Percentiles rank a stretch among this genome's conserved stretches.
These are phyloP conservation scores for Synanthedon formicaeformis DNA, from an alignment of 2,888 invertebrate species.

Conservation along the genomic window DNA sequence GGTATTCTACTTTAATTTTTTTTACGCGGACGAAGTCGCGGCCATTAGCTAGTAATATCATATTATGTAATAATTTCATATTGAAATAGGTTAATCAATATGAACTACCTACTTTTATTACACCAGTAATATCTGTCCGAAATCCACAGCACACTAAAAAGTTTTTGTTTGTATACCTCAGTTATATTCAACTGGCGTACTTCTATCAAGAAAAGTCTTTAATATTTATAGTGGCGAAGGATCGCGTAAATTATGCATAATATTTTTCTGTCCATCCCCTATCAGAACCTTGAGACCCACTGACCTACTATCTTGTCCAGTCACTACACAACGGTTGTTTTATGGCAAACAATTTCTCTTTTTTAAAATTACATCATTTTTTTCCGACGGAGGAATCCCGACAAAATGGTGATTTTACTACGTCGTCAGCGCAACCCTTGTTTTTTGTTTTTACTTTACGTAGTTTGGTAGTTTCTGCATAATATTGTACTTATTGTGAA, in stretches of 20 bases:
- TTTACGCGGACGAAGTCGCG: too few relatives aligned
- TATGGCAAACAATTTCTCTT: slow-evolving; percentile 14
- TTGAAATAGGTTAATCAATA: too few relatives aligned
- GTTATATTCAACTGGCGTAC: not conserved
- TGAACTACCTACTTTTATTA: too few relatives aligned
- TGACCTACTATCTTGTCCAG: slow-evolving; percentile 11
- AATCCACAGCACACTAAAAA: too few relatives aligned
- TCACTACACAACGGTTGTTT: slow-evolving; percentile 13
- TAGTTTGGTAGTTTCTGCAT: slow-evolving; percentile 5
- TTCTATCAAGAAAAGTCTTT: slow-evolving; percentile 12
- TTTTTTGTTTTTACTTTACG: slow-evolving; percentile 1
- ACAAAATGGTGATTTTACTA: slow-evolving; percentile 16
- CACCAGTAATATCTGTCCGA: too few relatives aligned
- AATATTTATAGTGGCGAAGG: slow-evolving; percentile 26
- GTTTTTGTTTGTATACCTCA: too few relatives aligned
- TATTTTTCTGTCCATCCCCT: slow-evolving; percentile 14
- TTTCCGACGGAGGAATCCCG: slow-evolving; percentile 9
- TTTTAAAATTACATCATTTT: slow-evolving; percentile 10
- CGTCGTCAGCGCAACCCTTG: slow-evolving; percentile 4
- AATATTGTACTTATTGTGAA: too few relatives aligned
- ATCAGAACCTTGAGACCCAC: slow-evolving; percentile 10
- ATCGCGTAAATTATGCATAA: slow-evolving; percentile 26
- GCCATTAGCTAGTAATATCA: too few relatives aligned
- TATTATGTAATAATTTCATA: too few relatives aligned
- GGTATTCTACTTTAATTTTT: too few relatives aligned